Evolutionary conservation across 2,888 invertebrate species (phyloP).

Genomic region (Ectemnius cavifrons): DNA sequence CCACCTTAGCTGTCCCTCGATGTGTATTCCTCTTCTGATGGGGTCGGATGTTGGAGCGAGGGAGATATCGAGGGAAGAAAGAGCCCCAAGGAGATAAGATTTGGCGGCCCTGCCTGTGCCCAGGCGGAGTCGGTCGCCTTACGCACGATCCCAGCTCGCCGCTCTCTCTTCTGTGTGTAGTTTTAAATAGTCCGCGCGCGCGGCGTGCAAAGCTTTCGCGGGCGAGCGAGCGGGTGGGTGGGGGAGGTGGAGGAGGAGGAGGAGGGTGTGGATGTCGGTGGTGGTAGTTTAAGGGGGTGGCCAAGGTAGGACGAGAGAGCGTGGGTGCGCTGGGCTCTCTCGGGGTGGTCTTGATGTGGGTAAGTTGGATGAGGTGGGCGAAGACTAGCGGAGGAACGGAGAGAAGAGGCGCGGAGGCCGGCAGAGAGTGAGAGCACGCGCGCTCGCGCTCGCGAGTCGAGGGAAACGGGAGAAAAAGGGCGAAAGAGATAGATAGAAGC

Average conservation of each 20-base stretch:
- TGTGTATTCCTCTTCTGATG: neutral
- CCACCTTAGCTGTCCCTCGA: too few species aligned
- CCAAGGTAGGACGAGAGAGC: constrained; percentile 40
- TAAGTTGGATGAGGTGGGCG: constrained; percentile 59
- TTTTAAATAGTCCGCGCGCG: constrained; percentile 76
- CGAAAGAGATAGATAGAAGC: constrained; percentile 49
- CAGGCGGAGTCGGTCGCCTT: neutral
- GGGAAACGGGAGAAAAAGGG: constrained; percentile 57
- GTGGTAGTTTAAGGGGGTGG: neutral
- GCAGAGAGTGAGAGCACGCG: constrained; percentile 38
- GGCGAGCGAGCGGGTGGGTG: neutral
- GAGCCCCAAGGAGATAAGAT: constrained; percentile 8
- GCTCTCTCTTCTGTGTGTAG: constrained; percentile 68
- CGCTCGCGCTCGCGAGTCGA: constrained; percentile 20
- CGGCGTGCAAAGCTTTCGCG: constrained; percentile 59
- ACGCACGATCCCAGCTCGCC: neutral
- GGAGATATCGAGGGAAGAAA: neutral
- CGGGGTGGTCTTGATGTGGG: constrained; percentile 60
- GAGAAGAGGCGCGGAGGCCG: constrained; percentile 16
- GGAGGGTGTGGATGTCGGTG: neutral
- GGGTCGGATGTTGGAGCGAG: neutral
- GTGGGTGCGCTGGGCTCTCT: constrained; percentile 55
- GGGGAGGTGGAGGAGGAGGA: too few species aligned
- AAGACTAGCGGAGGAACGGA: constrained; percentile 47
- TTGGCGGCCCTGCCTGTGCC: neutral